Evolutionary conservation across 2,113 vertebrate genomes (phyloP).

Genomic region (Tupaia chinensis): DNA sequence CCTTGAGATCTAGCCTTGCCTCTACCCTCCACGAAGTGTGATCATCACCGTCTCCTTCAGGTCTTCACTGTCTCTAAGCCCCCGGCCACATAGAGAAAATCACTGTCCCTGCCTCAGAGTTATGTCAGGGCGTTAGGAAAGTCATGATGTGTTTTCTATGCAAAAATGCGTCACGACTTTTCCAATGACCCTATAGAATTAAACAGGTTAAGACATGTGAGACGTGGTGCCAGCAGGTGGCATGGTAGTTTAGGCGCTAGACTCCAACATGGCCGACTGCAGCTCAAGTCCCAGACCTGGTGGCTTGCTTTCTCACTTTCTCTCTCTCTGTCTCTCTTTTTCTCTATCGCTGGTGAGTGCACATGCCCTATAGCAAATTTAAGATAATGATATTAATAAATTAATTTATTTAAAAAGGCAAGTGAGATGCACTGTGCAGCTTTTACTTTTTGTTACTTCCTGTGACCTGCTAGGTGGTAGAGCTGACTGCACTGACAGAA

Average conservation of each 20-base stretch:
- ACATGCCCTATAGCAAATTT: no score
- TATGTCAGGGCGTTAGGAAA: background rate
- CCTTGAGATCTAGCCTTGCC: background rate
- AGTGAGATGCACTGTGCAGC: background rate
- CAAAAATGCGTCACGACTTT: no score
- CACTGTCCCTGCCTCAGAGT: background rate
- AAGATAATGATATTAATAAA: no score
- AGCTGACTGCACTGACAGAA: background rate
- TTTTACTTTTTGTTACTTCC: constrained; percentile 18
- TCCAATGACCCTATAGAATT: background rate
- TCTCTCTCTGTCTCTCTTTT: no score
- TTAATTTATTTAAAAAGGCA: no score
- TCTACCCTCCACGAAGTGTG: background rate
- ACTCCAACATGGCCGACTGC: no score
- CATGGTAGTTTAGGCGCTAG: no score
- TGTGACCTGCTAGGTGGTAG: background rate
- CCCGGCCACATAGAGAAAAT: background rate
- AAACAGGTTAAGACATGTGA: background rate
- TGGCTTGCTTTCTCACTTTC: no score
- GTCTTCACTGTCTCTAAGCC: background rate
- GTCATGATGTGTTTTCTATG: no score
- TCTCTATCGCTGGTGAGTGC: no score
- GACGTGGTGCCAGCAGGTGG: no score
- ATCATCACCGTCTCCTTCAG: background rate
- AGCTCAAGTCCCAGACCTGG: no score